Evolutionary conservation across 2,113 vertebrate genomes (phyloP), one percentile per base, ranked within the genome.

Genomic region (Prionailurus bengalensis): DNA sequence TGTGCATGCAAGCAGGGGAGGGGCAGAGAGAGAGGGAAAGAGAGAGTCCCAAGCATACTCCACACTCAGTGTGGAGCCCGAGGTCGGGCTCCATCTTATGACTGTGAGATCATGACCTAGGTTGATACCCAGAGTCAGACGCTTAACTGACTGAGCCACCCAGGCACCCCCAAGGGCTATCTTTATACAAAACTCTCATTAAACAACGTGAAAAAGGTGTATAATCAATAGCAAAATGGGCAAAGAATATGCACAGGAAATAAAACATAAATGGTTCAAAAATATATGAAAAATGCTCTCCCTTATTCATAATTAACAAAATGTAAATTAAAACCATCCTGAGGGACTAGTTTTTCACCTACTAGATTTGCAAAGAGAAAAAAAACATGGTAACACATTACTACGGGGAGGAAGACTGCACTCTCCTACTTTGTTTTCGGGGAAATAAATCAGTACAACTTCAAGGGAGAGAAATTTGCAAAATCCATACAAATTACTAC

Each of bases 181-280:
- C 55, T 83, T 96, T 58, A 76, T 73, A 53, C 33, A 92, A 86
- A 68, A 23, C 33, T 92, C 21, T 61, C 23, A 82, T 71, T 31
- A 76, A 68, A 63, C 25, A 48, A 3, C 71, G 85, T 92, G 42
- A 68, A 89, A 90, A 96, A 89, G 19, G n/a, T 36, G 45, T 86
- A 55, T 84, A 79, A 51, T 53, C 21, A 94, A 51, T 19, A 92
- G 58, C n/a, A 89, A 94, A 91, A 33, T n/a, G n/a, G 42, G 58
- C 88, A 92, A 96, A 93, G 65, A 21, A 42, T 55, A 82, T 83
- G 81, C 39, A 86, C 1, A 79, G 61, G 31, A 87, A 96, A 90
- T 17, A 42, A 92, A 94, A 86, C 11, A 84, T 63, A 84, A 79
- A 51, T 42, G 21, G 11, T 19, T 71, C 8, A 55, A 81, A 58